Base-by-base conservation (phyloP, 2,113 vertebrate species). In the Austrofundulus limnaeus region DNA sequence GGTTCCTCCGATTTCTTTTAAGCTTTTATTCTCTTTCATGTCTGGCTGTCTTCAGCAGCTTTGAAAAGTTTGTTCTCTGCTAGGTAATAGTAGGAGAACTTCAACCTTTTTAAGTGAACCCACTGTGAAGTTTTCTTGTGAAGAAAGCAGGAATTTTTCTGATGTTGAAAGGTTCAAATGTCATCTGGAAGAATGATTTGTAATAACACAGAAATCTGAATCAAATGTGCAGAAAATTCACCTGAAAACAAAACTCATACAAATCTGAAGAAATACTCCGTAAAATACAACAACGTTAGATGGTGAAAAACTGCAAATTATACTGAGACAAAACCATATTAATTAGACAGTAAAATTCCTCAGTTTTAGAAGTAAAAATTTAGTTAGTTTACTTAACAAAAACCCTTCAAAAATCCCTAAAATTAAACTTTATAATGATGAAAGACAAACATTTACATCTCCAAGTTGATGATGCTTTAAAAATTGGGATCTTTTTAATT, bases 21-120 rank as follows among this genome's bases (percentile, higher is more conserved):
- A 71, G 64, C 41, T 61, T 10, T 57, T 48, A 73, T 70, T 73
- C 39, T 48, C 46, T 77, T 78, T 85, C 55, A 85, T 67, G 70
- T 78, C 10, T 56, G 56, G 11, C 52, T 28, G 3, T 28, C 49
- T 17, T 5, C 15, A 57, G 10, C 38, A 37, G 8, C 38, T 25
- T 24, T n/a, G 23, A 6, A 24, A 57, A 24, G 21, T 42, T 24
- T 17, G 10, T 2, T 17, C 8, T 10, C 14, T 20, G 3, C 12
- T 23, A 28, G 49, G 24, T 43, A 57, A 57, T 17, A 57, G 14
- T 20, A 24, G 5, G 38, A 41, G 14, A 11, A 28, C 25, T 28
- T 7, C n/a, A n/a, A 28, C 17, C 16, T 12, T 34, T 52, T 20
- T 15, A 23, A 49, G 28, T 28, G 28, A 28, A 4, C 28, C 28